Conservation (phyloP, 2,888 invertebrate genomes). For the Epinotia brunnichana region DNA sequence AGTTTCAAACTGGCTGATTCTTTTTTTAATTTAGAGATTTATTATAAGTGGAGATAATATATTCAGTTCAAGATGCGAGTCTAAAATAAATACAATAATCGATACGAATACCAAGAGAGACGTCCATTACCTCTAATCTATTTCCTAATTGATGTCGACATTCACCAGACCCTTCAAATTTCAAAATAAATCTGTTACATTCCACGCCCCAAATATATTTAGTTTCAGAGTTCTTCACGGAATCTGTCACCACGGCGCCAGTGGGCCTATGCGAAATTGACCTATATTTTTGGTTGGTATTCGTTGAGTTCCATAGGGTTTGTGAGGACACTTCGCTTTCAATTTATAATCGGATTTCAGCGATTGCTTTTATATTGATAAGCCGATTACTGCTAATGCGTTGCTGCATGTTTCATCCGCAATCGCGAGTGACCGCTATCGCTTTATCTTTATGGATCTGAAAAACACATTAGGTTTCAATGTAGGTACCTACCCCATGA, state of each 20-base stretch:
- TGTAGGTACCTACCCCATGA: not conserved
- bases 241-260: not conserved
- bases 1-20: too few relatives aligned
- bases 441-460: conserved; percentile 29
- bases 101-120: not conserved
- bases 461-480: conserved; percentile 27
- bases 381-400: conserved; percentile 31
- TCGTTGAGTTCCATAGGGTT: not conserved
- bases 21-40: too few relatives aligned
- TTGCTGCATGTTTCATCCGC: conserved; percentile 31
- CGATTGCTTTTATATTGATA: conserved; percentile 33
- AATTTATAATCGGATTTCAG: conserved; percentile 22
- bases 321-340: conserved; percentile 5
- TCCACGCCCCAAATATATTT: not conserved
- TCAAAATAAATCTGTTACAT: conserved; percentile 3
- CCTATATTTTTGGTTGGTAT: not conserved
- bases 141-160: conserved; percentile 23
- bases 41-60: too few relatives aligned
- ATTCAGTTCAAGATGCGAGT: not conserved
- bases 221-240: not conserved
- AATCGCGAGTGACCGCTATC: conserved; percentile 32
- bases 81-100: not conserved
- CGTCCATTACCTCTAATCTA: not conserved
- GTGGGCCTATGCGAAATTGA: not conserved
- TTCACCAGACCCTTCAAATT: conserved; percentile 6